Base-by-base conservation (phyloP, 2,113 vertebrate species). In the Cepphus grylle region DNA sequence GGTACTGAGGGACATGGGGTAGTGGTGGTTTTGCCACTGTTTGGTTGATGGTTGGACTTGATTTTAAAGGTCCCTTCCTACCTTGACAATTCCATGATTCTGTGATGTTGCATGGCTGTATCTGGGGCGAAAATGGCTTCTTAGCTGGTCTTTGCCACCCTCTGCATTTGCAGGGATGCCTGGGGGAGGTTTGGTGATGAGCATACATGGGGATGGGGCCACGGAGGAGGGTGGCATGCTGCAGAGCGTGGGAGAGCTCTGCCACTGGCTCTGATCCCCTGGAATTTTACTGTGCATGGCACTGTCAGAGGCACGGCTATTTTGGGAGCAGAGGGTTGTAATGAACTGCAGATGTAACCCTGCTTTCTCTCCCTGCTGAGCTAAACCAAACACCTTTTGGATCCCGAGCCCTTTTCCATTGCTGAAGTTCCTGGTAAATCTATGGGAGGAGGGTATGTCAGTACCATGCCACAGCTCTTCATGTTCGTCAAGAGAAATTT, bases 371-470 rank as follows among this genome's bases (percentile, higher is more conserved):
- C 52, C 49, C 62, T 3, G 22, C 70, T 45, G 38, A 71, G 61
- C 84, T 81, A 38, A 88, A 27, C 56, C 43, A 63, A 93, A 69
- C 92, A 87, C 85, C 78, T 90, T 91, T 62, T 71, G 78, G 20
- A 65, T 91, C 20, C 63, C 0, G 8, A 81, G 34, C 13, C 69
- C 61, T 78, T 87, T 95, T 89, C 87, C 81, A 74, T n/a, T 91
- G 73, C 87, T 58, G 0, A 69, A 53, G 45, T 53, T 49, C 27
- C 83, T 61, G 49, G 29, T 43, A 6, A 38, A 43, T 58, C 81
- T 66, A 34, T 0, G 9, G 58, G 23, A 4, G 0, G 2, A 80
- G 49, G 34, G 23, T 43, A 2, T 0, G 0, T 34, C 0, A 0
- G 30, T 27, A 0, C 12, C 0, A 2, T 50, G 90, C 77, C 45